These are phyloP conservation scores for Heterodera carotae DNA, from an alignment of 1,140 invertebrate genomes.

Conservation along the genomic window DNA sequence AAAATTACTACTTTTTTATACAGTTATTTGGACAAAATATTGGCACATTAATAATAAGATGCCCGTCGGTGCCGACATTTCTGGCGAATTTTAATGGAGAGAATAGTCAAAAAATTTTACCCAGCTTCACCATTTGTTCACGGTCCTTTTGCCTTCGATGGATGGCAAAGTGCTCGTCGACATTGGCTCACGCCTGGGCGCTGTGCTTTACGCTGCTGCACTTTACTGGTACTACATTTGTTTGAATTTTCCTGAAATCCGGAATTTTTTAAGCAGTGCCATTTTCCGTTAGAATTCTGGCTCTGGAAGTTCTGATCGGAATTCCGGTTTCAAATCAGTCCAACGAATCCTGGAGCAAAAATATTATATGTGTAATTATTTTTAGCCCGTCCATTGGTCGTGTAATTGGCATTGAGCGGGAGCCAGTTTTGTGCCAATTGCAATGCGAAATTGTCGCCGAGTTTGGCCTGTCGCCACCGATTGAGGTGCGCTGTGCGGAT, in stretches of 20 bases:
- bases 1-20: too few species aligned
- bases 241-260: too few species aligned
- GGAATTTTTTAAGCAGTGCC: too few species aligned
- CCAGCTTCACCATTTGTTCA: constrained; percentile 44
- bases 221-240: constrained; percentile 29
- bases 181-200: constrained; percentile 43
- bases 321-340: too few species aligned
- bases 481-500: constrained; percentile 29
- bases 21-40: too few species aligned
- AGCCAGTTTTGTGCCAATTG: constrained; percentile 11
- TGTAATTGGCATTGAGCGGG: constrained; percentile 40
- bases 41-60: too few species aligned
- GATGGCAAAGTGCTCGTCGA: constrained; percentile 42
- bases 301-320: too few species aligned
- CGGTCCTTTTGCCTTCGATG: constrained; percentile 30
- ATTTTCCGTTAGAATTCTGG: too few species aligned
- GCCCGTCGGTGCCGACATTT: too few species aligned
- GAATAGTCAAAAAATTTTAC: too few species aligned
- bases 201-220: constrained; percentile 40
- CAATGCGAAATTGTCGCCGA: constrained; percentile 35
- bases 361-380: constrained; percentile 18
- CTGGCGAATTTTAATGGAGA: too few species aligned
- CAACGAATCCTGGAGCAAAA: too few species aligned
- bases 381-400: constrained; percentile 36
- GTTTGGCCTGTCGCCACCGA: constrained; percentile 16